Percentiles rank a stretch among this genome's conserved stretches.
Evolutionary conservation across 2,888 invertebrate genomes (phyloP).

Genomic region (Xestia xanthographa): DNA sequence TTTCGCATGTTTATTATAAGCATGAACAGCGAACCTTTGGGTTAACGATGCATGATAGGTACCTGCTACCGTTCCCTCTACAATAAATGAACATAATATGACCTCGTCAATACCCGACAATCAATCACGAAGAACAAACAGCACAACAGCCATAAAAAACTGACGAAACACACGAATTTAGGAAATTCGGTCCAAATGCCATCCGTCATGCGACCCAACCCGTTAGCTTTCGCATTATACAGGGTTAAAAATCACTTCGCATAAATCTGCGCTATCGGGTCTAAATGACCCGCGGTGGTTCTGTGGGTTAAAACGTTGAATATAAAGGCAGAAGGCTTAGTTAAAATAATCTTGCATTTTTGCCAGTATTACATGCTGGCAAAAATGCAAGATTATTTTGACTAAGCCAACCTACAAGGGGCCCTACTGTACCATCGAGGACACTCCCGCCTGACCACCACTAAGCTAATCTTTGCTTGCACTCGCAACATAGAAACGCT

Average conservation of each 20-base stretch:
- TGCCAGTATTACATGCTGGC: too few relatives aligned
- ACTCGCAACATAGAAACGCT: too few relatives aligned
- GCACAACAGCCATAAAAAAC: slow-evolving; percentile 69
- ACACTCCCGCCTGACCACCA: too few relatives aligned
- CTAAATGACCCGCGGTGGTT: slow-evolving; percentile 83
- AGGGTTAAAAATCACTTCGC: slow-evolving; percentile 89
- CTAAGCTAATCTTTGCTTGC: too few relatives aligned
- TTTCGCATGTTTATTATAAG: too few relatives aligned
- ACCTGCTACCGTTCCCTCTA: neutral
- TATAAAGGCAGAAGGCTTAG: slow-evolving; percentile 37
- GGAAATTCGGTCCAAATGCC: slow-evolving; percentile 61
- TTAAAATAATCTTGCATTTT: neutral
- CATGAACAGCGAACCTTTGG: too few relatives aligned
- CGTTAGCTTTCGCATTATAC: slow-evolving; percentile 79
- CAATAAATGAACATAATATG: slow-evolving; percentile 5
- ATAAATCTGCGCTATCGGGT: slow-evolving; percentile 87
- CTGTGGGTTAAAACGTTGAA: slow-evolving; percentile 67
- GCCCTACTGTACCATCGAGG: too few relatives aligned
- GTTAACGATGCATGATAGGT: slow-evolving; percentile 1
- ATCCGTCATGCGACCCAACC: slow-evolving; percentile 70
- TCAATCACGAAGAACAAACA: slow-evolving; percentile 68
- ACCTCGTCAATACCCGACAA: slow-evolving; percentile 41
- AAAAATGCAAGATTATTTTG: too few relatives aligned
- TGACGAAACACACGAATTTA: slow-evolving; percentile 69
- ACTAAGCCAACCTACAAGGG: too few relatives aligned